A percentile compares a stretch with the other conserved stretches of the same genome.
These are phyloP conservation scores for Mobula birostris DNA, from an alignment of 2,113 vertebrate genomes.

Conservation along the genomic window DNA sequence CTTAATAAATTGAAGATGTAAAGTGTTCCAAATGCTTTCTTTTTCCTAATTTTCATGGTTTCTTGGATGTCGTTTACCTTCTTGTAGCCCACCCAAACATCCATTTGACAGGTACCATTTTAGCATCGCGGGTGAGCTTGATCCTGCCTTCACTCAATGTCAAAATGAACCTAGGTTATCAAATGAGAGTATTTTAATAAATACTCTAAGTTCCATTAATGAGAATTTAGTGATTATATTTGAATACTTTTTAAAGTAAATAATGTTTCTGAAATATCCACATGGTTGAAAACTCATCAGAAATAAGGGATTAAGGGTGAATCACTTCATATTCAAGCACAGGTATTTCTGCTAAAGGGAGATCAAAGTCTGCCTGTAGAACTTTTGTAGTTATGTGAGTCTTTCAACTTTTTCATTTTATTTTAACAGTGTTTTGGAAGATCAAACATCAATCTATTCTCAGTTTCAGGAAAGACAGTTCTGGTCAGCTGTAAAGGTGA, in stretches of 20 bases:
- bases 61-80: background rate
- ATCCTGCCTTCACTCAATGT: background rate
- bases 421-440: conserved; percentile 61
- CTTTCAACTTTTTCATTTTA: conserved; percentile 25
- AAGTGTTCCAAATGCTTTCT: background rate
- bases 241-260: background rate
- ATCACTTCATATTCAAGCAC: too few species aligned
- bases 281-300: too few species aligned
- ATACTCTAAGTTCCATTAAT: background rate
- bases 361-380: background rate
- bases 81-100: background rate
- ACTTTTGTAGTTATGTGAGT: background rate
- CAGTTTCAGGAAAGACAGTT: conserved; percentile 75
- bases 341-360: background rate
- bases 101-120: background rate
- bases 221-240: background rate
- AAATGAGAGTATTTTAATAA: background rate
- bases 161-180: too few species aligned
- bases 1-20: background rate
- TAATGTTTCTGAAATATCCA: background rate
- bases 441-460: conserved; percentile 58
- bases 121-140: background rate
- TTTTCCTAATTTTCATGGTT: background rate
- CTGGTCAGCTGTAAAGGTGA: conserved; percentile 81
- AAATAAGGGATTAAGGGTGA: too few species aligned